Evolutionary conservation across 2,113 vertebrate species (phyloP).

Genomic region (Lepus americanus): DNA sequence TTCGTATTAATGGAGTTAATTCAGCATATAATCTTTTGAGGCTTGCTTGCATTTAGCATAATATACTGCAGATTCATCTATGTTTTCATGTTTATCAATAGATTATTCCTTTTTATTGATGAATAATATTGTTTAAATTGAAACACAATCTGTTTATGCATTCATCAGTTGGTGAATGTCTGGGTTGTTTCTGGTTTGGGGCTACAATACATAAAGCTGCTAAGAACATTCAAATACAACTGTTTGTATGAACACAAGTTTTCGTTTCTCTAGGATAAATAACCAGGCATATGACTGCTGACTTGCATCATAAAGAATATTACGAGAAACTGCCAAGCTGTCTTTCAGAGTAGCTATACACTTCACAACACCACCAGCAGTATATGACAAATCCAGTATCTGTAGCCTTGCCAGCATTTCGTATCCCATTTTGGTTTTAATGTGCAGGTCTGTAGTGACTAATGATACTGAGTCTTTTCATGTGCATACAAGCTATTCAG

Average conservation of each 20-base stretch:
- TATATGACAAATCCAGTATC: background rate
- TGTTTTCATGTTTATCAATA: background rate
- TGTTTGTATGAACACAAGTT: conserved; percentile 19
- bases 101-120: background rate
- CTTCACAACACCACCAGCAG: background rate
- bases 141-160: conserved; percentile 3
- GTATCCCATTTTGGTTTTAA: background rate
- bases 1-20: background rate
- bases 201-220: background rate
- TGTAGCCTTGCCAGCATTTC: background rate
- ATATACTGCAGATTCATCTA: background rate
- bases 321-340: background rate
- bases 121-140: background rate
- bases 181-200: background rate
- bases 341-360: background rate
- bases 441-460: background rate
- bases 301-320: background rate
- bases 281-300: conserved; percentile 1
- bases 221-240: background rate
- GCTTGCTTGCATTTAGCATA: background rate
- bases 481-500: background rate
- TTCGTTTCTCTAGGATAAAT: conserved; percentile 52
- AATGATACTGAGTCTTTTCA: background rate
- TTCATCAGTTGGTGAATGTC: background rate
- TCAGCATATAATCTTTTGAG: background rate